Evolutionary conservation across 1,140 invertebrate genomes (phyloP), one percentile per base, ranked within the genome.

Genomic region (Anagrus nilaparvatae): DNA sequence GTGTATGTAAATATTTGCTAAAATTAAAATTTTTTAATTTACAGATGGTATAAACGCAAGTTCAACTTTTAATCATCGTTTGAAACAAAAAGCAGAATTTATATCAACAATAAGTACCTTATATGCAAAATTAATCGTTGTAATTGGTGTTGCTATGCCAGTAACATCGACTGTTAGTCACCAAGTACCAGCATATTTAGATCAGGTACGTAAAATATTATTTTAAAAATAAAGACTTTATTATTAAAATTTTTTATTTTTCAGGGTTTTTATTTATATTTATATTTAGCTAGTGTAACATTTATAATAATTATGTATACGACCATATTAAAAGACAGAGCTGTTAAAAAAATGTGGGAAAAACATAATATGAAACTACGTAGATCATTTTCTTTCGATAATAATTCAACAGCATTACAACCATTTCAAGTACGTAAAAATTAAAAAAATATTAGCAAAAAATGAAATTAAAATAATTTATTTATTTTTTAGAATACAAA

Each of bases 271-370:
- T 90, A 89, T 59, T 67, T 89, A 13, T 92, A 87, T 57, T 67
- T 91, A 27, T 90, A 89, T 56, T 59, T 79, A 25, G 76, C 77
- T 24, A 86, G 83, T 48, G 77, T 91, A 5, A 48, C 75, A 7
- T 91, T 90, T 63, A 75, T 91, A n/a, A 69, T 84, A 38, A 84
- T 85, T 52, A 81, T 87, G 58, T 87, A 87, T 55, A 73, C 78
- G 2, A 85, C 79, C 41, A 61, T 86, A 20, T 61, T 86, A 4
- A 72, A 74, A 16, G 74, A 81, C 51, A 74, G 72, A 46, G 70
- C 73, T 10, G 57, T 76, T 1, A 64, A 60, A 43, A 56, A 55
- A 38, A 47, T 59, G 53, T 45, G 54, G 25, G 49, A 50, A 5
- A 58, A 57, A 19, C 55, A 57, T 41, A 47, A 49, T 29, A 60